Evolutionary conservation across 1,140 invertebrate genomes (phyloP).

Genomic region (Venustaconcha ellipsiformis): DNA sequence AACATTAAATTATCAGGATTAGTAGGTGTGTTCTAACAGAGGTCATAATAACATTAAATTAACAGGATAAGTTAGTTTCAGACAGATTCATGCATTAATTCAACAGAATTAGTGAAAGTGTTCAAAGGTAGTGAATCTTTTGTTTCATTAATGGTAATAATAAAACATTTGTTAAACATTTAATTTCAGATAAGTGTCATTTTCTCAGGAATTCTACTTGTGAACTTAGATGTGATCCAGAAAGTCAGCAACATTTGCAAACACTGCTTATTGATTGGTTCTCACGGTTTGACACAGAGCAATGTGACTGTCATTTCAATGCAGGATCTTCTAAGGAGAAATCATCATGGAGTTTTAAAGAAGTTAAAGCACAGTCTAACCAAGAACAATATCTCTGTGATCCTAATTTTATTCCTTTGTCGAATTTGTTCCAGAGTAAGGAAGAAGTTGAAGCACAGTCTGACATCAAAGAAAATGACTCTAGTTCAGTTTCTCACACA

Average conservation of each 20-base stretch:
- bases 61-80: too few species aligned
- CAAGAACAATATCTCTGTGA: background rate
- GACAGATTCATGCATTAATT: too few species aligned
- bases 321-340: background rate
- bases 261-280: constrained; percentile 22
- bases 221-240: constrained; percentile 24
- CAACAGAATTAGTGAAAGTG: too few species aligned
- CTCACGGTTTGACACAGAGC: constrained; percentile 4
- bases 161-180: background rate
- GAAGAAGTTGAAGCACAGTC: background rate
- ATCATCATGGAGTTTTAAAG: background rate
- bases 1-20: too few species aligned
- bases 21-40: too few species aligned
- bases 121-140: too few species aligned
- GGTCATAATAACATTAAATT: too few species aligned
- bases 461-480: too few species aligned
- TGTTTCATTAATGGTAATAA: too few species aligned
- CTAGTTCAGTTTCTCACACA: too few species aligned
- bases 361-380: background rate
- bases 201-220: constrained; percentile 33
- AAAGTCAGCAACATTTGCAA: constrained; percentile 29
- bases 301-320: background rate
- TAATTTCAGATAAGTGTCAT: constrained; percentile 15
- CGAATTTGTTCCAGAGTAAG: too few species aligned
- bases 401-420: background rate